Evolutionary conservation across 2,888 invertebrate species (phyloP).

Genomic region (Drosophila sordidula): DNA sequence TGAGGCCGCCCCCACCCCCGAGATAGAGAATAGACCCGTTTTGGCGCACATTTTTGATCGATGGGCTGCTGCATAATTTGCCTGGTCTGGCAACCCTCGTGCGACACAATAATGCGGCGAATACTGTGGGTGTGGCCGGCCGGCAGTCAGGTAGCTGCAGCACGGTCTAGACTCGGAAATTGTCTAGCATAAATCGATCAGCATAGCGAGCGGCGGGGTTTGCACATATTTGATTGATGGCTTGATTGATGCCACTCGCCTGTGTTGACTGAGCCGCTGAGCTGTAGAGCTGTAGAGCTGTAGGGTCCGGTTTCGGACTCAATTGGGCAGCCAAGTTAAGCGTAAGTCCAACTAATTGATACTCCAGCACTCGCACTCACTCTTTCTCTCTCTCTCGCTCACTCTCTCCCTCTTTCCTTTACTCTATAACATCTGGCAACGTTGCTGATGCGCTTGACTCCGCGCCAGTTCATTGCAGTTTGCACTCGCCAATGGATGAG

Average conservation of each 20-base stretch:
- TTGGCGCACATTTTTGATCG: slow-evolving; percentile 58
- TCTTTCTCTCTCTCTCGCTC: too few relatives aligned
- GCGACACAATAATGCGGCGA: slow-evolving; percentile 1
- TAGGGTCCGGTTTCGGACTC: slow-evolving; percentile 30
- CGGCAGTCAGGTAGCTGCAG: slow-evolving; percentile 27
- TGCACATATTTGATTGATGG: slow-evolving; percentile 65
- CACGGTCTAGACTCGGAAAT: slow-evolving; percentile 18
- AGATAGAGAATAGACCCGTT: neutral
- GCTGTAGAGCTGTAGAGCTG: slow-evolving; percentile 8
- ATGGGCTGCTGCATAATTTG: slow-evolving; percentile 53
- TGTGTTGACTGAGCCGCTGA: slow-evolving; percentile 39
- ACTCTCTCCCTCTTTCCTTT: neutral
- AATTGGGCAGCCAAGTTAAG: slow-evolving; percentile 34
- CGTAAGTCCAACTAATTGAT: slow-evolving; percentile 50
- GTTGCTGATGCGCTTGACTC: neutral
- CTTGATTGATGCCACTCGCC: slow-evolving; percentile 56
- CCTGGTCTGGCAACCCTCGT: slow-evolving; percentile 10
- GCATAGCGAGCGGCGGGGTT: neutral
- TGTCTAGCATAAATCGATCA: slow-evolving; percentile 58
- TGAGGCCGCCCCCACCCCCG: slow-evolving; percentile 14
- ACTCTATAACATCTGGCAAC: slow-evolving; percentile 9
- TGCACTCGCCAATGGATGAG: slow-evolving; percentile 30
- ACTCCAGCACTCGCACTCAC: neutral
- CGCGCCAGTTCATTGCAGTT: slow-evolving; percentile 18
- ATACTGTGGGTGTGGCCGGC: slow-evolving; percentile 9